Evolutionary conservation across 2,888 invertebrate species (phyloP).

Genomic region (Xanthostigma xanthostigma): DNA sequence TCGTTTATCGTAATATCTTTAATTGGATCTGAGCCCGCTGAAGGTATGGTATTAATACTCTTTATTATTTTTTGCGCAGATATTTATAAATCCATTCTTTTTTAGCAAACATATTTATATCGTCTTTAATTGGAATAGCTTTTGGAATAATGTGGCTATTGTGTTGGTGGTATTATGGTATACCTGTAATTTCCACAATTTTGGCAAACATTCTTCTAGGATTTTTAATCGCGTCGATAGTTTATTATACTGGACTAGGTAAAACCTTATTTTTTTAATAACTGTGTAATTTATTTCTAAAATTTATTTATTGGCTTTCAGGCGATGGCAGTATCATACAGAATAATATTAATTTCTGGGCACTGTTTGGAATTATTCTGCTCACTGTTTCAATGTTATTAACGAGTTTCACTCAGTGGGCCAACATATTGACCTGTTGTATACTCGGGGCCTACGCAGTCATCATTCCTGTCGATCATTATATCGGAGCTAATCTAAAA

Average conservation of each 20-base stretch:
- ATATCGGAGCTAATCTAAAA: constrained; percentile 46
- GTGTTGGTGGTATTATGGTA: constrained; percentile 46
- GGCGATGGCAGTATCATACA: constrained; percentile 31
- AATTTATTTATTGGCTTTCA: constrained; percentile 19
- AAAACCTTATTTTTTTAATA: constrained; percentile 16
- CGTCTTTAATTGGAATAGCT: constrained; percentile 37
- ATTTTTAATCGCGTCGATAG: constrained; percentile 39
- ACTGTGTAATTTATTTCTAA: too few species aligned
- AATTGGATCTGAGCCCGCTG: constrained; percentile 9
- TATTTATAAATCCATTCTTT: constrained; percentile 11
- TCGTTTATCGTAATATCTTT: constrained; percentile 33
- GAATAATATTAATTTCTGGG: constrained; percentile 46
- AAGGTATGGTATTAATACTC: constrained; percentile 9
- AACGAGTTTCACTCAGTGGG: constrained; percentile 32
- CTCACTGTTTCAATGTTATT: constrained; percentile 33
- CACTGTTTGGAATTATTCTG: constrained; percentile 36
- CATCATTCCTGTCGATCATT: constrained; percentile 46
- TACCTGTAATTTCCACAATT: constrained; percentile 43
- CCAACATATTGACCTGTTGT: constrained; percentile 46
- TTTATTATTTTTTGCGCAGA: neutral
- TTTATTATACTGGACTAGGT: constrained; percentile 47
- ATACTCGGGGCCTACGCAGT: constrained; percentile 48
- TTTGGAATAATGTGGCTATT: constrained; percentile 44
- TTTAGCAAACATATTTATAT: constrained; percentile 35
- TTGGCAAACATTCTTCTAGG: constrained; percentile 44